These are phyloP conservation scores for Anticlea derivata DNA, from an alignment of 2,888 invertebrate species.

Conservation along the genomic window DNA sequence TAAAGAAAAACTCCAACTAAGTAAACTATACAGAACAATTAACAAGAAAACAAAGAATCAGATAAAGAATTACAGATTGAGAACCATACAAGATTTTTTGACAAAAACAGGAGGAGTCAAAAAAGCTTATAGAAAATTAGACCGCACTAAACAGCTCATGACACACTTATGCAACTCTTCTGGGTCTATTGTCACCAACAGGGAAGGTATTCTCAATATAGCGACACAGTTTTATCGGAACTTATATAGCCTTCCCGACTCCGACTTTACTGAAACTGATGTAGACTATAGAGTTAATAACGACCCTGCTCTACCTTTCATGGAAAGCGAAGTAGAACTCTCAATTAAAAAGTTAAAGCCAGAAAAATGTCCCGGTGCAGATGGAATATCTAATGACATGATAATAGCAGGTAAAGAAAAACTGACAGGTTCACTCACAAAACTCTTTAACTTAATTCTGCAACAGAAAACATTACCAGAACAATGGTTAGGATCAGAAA, in stretches of 20 bases:
- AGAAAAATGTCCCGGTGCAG: neutral
- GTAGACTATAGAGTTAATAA: neutral
- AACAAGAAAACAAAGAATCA: conserved; percentile 1
- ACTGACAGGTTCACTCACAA: neutral
- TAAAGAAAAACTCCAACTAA: neutral
- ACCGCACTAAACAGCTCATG: neutral
- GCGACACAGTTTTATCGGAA: neutral
- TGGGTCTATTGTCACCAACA: neutral
- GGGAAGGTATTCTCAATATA: neutral
- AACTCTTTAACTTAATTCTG: neutral
- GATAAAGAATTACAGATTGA: neutral
- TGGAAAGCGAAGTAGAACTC: conserved; percentile 1
- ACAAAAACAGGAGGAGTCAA: neutral
- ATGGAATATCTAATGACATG: neutral
- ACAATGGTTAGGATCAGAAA: neutral
- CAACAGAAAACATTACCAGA: neutral
- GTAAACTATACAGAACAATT: neutral
- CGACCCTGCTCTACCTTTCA: neutral
- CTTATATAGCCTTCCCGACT: neutral
- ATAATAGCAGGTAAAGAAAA: neutral
- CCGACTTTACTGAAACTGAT: neutral
- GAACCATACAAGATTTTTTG: neutral
- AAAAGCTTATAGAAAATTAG: neutral
- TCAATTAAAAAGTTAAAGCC: neutral
- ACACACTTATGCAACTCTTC: neutral